Base-by-base conservation (phyloP, 2,888 invertebrate species). In the Microplitis manilae region DNA sequence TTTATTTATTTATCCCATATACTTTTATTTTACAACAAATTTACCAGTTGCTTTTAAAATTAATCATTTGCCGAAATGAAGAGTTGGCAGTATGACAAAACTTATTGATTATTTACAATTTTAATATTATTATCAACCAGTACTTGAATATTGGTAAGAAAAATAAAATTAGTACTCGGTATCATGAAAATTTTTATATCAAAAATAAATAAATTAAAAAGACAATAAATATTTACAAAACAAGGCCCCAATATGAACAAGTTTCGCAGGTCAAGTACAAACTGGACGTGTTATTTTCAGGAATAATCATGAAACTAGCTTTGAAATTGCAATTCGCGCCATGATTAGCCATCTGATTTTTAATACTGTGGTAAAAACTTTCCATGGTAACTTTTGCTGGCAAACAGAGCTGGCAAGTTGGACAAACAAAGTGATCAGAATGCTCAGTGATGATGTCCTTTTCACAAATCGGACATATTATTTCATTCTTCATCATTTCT, bases 391-490 rank as follows among this genome's bases (percentile, higher is more conserved):
- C 76, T 72, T 76, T 79, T 0, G 82, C 77, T 13, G 85, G 85
- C 13, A 90, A 82, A 70, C 68, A 77, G 13, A 90, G 79, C 50
- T 84, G 80, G 72, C 90, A 90, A 6, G 68, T 65, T 8, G 76
- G 73, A 75, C 90, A 90, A 38, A 70, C 68, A 64, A 89, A 82
- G 15, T 74, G 80, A 20, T 82, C 82, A 7, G 62, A 68, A 20
- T 78, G 72, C 59, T 86, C 82, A 4, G 20, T 72, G 9, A 90
- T 79, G 60, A 81, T 71, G 50, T 80, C 80, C 80, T 83, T 88
- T 79, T 89, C 86, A 75, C 91, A 91, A 7, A 90, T 80, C 1
- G 91, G 91, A 80, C 91, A 91, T 60, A 90, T 83, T 0, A 91
- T 86, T 67, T 85, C 79, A 20, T 84, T 82, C 6, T 82, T 80